phyloP scores from a whole-genome alignment of 2,888 invertebrate species.

The Acrobasis repandana region DNA sequence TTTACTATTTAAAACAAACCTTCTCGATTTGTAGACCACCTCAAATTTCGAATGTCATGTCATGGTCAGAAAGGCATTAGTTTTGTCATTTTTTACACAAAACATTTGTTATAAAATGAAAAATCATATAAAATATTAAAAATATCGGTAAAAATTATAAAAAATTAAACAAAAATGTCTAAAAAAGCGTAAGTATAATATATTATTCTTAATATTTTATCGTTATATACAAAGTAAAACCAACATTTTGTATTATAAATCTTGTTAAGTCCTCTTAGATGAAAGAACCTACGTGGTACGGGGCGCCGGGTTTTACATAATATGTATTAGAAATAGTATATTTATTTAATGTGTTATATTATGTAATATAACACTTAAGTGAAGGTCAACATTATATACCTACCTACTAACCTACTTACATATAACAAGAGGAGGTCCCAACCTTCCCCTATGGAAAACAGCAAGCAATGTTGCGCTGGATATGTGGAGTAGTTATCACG shows the following conservation, averaged over 20 bases:
- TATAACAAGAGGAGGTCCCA: too few species aligned
- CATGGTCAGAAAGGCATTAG: slow-evolving; percentile 12
- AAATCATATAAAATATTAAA: slow-evolving; percentile 35
- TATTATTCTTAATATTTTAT: neutral
- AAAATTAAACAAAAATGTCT: slow-evolving; percentile 31
- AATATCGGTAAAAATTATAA: slow-evolving; percentile 31
- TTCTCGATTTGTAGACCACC: slow-evolving; percentile 28
- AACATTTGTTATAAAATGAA: slow-evolving; percentile 27
- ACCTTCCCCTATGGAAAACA: too few species aligned
- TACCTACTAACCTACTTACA: too few species aligned
- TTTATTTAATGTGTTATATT: too few species aligned
- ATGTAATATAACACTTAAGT: too few species aligned
- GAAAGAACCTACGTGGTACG: too few species aligned
- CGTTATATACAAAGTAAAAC: neutral
- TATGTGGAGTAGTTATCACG: too few species aligned
- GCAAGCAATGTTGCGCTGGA: too few species aligned
- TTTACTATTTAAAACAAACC: slow-evolving; percentile 7
- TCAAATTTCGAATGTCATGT: slow-evolving; percentile 29
- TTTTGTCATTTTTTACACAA: neutral
- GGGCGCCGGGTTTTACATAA: too few species aligned
- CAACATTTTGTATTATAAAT: neutral
- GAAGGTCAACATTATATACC: too few species aligned
- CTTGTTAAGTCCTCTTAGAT: too few species aligned
- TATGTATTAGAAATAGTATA: too few species aligned
- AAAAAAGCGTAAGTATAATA: slow-evolving; percentile 46